phyloP scores from a whole-genome alignment of 2,113 vertebrate genomes.

The Hyperoodon ampullatus region DNA sequence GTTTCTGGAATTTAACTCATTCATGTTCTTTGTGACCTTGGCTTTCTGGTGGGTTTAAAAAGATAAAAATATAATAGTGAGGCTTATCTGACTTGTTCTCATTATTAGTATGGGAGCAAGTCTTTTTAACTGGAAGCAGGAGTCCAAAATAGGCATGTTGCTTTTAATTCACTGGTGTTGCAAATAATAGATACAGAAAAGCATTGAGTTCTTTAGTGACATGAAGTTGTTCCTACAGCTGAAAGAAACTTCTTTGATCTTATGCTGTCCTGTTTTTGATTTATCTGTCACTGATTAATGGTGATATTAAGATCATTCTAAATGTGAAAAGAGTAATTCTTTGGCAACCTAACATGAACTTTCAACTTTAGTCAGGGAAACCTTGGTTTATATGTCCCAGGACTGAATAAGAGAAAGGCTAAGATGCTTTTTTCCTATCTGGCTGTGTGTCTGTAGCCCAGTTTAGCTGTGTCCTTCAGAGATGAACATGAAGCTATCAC shows the following conservation, averaged over 20 bases:
- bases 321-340: background rate
- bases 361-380: background rate
- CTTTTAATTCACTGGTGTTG: background rate
- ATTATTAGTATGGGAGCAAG: background rate
- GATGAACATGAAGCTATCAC: background rate
- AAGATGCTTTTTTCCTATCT: background rate
- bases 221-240: background rate
- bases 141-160: background rate
- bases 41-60: background rate
- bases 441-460: background rate
- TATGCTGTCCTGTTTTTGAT: background rate
- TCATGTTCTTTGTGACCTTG: background rate
- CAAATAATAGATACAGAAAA: background rate
- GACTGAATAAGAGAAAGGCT: background rate
- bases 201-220: background rate
- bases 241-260: background rate
- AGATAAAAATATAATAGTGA: background rate
- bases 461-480: background rate
- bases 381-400: background rate
- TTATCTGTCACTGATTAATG: background rate
- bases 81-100: background rate
- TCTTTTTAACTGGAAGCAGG: background rate
- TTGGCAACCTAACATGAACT: background rate
- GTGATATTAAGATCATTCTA: background rate
- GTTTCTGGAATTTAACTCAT: slow-evolving; percentile 15